Conservation (phyloP, 1,140 invertebrate genomes). For the Heliconius nattereri region DNA sequence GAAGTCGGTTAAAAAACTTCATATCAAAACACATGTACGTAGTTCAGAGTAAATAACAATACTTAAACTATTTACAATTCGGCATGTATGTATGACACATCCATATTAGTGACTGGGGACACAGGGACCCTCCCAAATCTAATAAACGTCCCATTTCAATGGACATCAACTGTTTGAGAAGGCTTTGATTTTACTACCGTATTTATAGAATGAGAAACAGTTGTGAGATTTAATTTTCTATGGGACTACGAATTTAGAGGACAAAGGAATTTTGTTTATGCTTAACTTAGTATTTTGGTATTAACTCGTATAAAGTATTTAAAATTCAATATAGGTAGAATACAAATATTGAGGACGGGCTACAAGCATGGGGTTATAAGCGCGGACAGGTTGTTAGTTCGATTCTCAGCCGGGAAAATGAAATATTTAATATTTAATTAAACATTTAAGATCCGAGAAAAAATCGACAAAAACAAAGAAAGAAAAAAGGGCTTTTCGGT, state of each 20-base stretch:
- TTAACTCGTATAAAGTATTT: neutral
- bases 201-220: conserved; percentile 15
- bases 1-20: no score
- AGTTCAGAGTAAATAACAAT: neutral
- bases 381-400: no score
- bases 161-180: conserved; percentile 42
- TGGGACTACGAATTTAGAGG: neutral
- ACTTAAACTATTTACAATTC: neutral
- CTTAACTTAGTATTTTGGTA: neutral
- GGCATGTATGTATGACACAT: conserved; percentile 6
- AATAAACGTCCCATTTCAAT: conserved; percentile 42
- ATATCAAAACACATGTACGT: neutral
- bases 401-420: no score
- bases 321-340: no score
- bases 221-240: conserved; percentile 3
- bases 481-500: no score
- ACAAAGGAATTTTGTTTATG: conserved; percentile 12
- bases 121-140: conserved; percentile 37
- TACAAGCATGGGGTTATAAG: no score
- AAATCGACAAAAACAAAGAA: no score
- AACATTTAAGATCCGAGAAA: no score
- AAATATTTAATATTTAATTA: no score
- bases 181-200: conserved; percentile 41
- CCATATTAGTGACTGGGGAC: conserved; percentile 12
- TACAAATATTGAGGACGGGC: no score